Evolutionary conservation across 2,888 invertebrate genomes (phyloP).

Genomic region (Amphipoea oculea): DNA sequence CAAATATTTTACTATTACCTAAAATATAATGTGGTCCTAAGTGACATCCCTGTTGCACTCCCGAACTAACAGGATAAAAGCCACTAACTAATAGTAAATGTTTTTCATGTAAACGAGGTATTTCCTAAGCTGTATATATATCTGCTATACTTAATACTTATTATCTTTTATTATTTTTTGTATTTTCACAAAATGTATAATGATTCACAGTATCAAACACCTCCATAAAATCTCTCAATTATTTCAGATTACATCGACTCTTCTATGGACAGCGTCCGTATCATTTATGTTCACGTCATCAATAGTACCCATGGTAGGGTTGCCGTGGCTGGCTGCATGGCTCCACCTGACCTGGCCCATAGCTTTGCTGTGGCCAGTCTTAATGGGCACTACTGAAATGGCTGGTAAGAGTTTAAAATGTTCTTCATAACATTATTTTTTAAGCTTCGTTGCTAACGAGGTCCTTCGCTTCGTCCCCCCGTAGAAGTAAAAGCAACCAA

Average conservation of each 20-base stretch:
- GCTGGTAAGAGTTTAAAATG: constrained; percentile 68
- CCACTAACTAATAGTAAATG: neutral
- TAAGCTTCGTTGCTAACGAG: neutral
- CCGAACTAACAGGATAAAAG: neutral
- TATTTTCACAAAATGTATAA: neutral
- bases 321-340: constrained; percentile 77
- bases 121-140: neutral
- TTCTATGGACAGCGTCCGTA: constrained; percentile 74
- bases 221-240: neutral
- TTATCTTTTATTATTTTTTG: neutral
- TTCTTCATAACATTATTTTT: neutral
- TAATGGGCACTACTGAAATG: constrained; percentile 78
- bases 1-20: neutral
- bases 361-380: constrained; percentile 81
- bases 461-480: neutral
- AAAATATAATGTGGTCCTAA: neutral
- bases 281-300: constrained; percentile 69
- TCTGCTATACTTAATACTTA: neutral
- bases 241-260: constrained; percentile 68
- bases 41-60: neutral
- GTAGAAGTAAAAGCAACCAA: neutral
- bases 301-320: constrained; percentile 68
- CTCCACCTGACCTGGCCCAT: constrained; percentile 80
- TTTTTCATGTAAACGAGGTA: neutral
- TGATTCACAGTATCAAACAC: constrained; percentile 31